Base-by-base conservation (phyloP, 1,140 invertebrate genomes). In the Hycleus phaleratus region DNA sequence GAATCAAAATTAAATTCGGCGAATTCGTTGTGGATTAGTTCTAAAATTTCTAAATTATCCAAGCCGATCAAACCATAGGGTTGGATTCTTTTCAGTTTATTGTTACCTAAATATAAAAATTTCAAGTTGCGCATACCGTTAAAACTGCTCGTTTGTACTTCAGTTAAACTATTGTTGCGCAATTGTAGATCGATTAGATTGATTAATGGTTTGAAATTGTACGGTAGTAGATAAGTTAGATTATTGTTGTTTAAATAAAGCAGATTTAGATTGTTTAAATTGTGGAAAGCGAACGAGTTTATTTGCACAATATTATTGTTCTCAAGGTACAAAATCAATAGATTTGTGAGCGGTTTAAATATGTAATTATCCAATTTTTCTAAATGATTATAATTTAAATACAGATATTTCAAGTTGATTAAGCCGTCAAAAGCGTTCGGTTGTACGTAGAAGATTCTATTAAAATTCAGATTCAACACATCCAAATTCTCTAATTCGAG, bases 191-290 rank as follows among this genome's bases (percentile, higher is more conserved):
- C 65, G 40, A 68, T 46, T 24, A 71, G 59, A 63, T 62, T 69
- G 56, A 59, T 60, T 54, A 71, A 60, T 26, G 63, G 62, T 58
- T 68, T 69, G 59, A 71, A 71, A 58, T 71, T 71, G 50, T 70
- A 71, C 47, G 68, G 66, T 18, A 61, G 61, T 48, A 71, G 61
- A 48, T 62, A 64, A 40, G 40, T 63, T 50, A 71, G 65, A 56
- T 59, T 67, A 58, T 71, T 71, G 49, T 71, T 66, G 50, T 67
- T 71, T 18, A 71, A 51, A 64, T 71, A 71, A 5, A 71, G 60
- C 48, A 61, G 69, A 46, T 68, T 66, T 12, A 71, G 58, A 48
- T 65, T 67, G 9, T 47, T 54, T 45, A 71, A 58, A 55, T 66
- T 66, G 7, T 51, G 38, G 61, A 70, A 71, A 12, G 66, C 64